These are phyloP conservation scores for Fopius arisanus DNA, from an alignment of 1,140 invertebrate genomes.

Conservation along the genomic window DNA sequence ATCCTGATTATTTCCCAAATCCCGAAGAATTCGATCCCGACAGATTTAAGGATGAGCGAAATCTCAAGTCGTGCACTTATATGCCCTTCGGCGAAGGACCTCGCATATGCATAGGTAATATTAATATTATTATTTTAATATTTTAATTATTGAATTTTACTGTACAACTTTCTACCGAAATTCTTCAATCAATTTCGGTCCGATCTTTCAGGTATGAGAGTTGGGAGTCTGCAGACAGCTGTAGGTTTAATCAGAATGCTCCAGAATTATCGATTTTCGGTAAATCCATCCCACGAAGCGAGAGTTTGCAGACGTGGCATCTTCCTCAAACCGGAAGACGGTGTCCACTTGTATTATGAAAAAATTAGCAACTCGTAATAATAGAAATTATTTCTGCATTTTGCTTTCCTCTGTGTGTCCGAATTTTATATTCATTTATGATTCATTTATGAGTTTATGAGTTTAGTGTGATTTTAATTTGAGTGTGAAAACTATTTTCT, in stretches of 20 bases:
- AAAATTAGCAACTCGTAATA: too few relatives aligned
- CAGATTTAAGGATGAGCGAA: constrained; percentile 54
- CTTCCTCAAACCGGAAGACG: not conserved
- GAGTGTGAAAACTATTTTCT: too few relatives aligned
- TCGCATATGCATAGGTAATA: constrained; percentile 48
- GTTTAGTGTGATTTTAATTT: too few relatives aligned
- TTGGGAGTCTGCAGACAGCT: constrained; percentile 71
- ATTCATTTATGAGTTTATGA: too few relatives aligned
- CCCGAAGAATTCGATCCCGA: constrained; percentile 58
- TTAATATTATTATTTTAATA: not conserved
- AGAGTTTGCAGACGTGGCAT: not conserved
- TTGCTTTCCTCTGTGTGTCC: too few relatives aligned
- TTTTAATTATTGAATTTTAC: constrained; percentile 7
- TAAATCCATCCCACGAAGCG: constrained; percentile 44
- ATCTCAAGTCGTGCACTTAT: constrained; percentile 38
- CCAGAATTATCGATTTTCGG: constrained; percentile 56
- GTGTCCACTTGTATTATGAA: not conserved
- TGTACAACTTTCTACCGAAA: not conserved
- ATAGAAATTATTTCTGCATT: too few relatives aligned
- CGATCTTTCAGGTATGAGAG: constrained; percentile 64
- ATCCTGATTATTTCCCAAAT: constrained; percentile 62
- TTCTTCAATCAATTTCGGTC: not conserved
- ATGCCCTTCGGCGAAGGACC: constrained; percentile 52
- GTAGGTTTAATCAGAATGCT: constrained; percentile 65
- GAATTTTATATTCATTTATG: too few relatives aligned